Base-by-base conservation (phyloP, 53 echinoderm and acorn worm genomes). In the Echinometra lucunter region DNA sequence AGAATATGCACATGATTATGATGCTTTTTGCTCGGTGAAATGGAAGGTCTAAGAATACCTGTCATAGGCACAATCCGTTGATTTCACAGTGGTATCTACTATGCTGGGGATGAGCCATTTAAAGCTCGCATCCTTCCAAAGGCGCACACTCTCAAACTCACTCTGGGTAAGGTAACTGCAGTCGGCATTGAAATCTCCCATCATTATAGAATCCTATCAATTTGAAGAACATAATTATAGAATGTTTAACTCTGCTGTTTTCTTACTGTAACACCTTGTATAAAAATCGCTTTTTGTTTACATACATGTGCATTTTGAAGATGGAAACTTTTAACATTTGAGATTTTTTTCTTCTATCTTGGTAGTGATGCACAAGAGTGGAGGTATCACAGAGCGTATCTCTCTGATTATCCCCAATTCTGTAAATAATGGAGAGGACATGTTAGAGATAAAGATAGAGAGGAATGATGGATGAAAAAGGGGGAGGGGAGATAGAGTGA, bases 151-250 rank as follows among this genome's bases (percentile, higher is more conserved):
- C 0, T 92, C 35, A 97, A 96, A 97, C 34, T 97, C 95, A 11
- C 40, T 85, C 0, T 3, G 9, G 0, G 87, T 80, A 32, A 98
- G 94, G 38, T 97, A 98, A 7, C 56, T 95, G 66, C 98, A 98
- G 89, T 96, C 98, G n/a, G 96, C 97, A 78, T 98, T 98, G 47
- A 96, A 95, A 60, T 98, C 98, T 6, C 98, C 98, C 32, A 95
- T 88, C 0, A 97, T 37, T 11, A 96, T 87, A 27, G 96, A 93
- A 63, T 97, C 92, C 97, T 97, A 60, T 49, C 17, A 57, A n/a
- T n/a, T n/a, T n/a, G 30, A 69, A 57, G 57, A 63, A 25, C n/a
- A n/a, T n/a, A n/a, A n/a, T n/a, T n/a, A n/a, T n/a, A n/a, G 6
- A 63, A 23, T 4, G 25, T 63, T 25, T 25, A 21, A 5, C 25